Evolutionary conservation across 1,140 invertebrate genomes (phyloP).

Genomic region (Bombus waltoni): DNA sequence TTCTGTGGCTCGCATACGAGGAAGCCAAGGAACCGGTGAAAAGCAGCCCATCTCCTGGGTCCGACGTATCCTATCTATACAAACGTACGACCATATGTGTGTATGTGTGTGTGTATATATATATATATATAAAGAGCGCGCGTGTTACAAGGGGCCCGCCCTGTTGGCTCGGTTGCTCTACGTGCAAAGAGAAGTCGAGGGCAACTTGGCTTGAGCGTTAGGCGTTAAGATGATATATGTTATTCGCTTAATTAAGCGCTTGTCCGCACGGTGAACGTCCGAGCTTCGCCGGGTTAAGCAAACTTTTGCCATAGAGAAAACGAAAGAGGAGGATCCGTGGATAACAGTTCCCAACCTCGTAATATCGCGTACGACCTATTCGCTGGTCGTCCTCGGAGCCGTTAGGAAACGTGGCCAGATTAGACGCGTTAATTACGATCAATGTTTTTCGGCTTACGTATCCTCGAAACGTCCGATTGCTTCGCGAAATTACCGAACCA

Average conservation of each 20-base stretch:
- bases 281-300: constrained; percentile 58
- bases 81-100: background rate
- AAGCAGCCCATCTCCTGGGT: constrained; percentile 37
- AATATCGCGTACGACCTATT: background rate
- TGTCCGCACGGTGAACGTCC: constrained; percentile 68
- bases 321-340: background rate
- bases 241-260: constrained; percentile 81
- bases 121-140: background rate
- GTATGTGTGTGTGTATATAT: too few relatives aligned
- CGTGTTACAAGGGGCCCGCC: constrained; percentile 6
- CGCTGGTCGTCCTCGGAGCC: background rate
- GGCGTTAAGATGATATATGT: constrained; percentile 78
- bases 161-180: constrained; percentile 6
- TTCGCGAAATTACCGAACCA: background rate
- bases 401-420: background rate
- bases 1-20: constrained; percentile 35
- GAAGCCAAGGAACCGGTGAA: constrained; percentile 29
- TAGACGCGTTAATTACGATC: constrained; percentile 30
- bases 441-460: constrained; percentile 10
- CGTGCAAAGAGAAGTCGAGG: constrained; percentile 22
- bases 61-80: constrained; percentile 23
- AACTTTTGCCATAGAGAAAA: constrained; percentile 61
- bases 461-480: too few relatives aligned
- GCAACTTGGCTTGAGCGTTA: constrained; percentile 71
- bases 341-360: constrained; percentile 5